These are phyloP conservation scores for Brachyopa scutellaris DNA, from an alignment of 2,888 invertebrate species.

Conservation along the genomic window DNA sequence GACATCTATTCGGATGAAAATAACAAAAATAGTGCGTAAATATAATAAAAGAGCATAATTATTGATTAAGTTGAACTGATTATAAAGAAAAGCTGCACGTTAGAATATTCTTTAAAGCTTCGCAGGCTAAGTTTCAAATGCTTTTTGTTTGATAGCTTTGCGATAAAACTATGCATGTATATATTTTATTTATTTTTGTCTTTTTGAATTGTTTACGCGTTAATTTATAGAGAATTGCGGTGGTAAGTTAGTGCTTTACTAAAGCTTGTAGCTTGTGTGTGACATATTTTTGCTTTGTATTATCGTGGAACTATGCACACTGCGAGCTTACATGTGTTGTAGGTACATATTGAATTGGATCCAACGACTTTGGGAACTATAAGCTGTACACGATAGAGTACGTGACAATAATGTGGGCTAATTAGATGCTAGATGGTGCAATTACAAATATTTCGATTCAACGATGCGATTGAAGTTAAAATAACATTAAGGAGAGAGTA, in stretches of 20 bases:
- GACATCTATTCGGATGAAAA: constrained; percentile 75
- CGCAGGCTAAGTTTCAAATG: not conserved
- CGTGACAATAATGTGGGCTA: no score
- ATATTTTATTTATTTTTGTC: not conserved
- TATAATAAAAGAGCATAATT: not conserved
- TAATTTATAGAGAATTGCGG: not conserved
- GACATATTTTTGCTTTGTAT: not conserved
- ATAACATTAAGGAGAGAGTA: no score
- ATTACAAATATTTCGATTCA: no score
- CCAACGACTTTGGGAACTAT: no score
- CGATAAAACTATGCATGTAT: not conserved
- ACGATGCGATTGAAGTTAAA: no score
- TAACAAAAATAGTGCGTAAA: constrained; percentile 1
- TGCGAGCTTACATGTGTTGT: no score
- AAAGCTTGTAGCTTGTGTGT: not conserved
- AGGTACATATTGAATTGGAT: no score
- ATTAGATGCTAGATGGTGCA: no score
- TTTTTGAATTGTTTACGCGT: not conserved
- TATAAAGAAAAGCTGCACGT: not conserved
- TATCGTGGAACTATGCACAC: no score
- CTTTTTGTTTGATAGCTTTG: not conserved
- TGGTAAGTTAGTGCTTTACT: not conserved
- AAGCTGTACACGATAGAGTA: no score
- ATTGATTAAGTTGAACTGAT: constrained; percentile 1
- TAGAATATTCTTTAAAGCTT: constrained; percentile 1